Percentiles rank a stretch among this genome's conserved stretches.
These are phyloP conservation scores for Argentina silus DNA, from an alignment of 2,797 vertebrate genomes.

Conservation along the genomic window DNA sequence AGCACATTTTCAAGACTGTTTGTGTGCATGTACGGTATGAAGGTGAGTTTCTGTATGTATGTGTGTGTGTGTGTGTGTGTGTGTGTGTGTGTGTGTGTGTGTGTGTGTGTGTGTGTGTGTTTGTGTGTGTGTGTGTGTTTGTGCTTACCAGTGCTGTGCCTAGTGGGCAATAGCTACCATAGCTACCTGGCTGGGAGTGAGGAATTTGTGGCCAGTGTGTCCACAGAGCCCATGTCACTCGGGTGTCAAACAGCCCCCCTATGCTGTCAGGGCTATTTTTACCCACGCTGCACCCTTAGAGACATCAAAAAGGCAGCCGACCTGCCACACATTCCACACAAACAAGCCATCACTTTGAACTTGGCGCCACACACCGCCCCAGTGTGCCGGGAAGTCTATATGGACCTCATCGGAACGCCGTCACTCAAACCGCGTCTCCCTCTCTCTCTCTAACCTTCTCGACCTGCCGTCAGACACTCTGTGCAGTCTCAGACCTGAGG, in stretches of 20 bases:
- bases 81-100: too few relatives aligned
- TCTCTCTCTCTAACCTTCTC: too few relatives aligned
- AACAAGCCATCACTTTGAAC: constrained; percentile 9
- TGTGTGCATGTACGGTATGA: too few relatives aligned
- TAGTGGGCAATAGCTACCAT: too few relatives aligned
- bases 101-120: too few relatives aligned
- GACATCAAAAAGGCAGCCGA: neutral
- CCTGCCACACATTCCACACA: constrained; percentile 22
- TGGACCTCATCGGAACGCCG: neutral
- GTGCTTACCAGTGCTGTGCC: too few relatives aligned
- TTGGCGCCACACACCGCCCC: constrained; percentile 5
- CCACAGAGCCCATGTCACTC: neutral
- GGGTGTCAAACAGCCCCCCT: neutral
- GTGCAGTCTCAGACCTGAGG: too few relatives aligned
- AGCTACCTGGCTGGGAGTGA: neutral
- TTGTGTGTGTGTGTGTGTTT: too few relatives aligned
- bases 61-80: too few relatives aligned
- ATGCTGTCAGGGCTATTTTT: constrained; percentile 3
- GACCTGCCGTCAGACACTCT: too few relatives aligned
- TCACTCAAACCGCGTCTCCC: neutral
- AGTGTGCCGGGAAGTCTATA: neutral
- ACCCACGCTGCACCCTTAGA: neutral
- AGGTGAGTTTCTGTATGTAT: too few relatives aligned
- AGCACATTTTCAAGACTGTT: too few relatives aligned
- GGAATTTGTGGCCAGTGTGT: neutral